Conservation (phyloP, 2,888 invertebrate species). For the Aproaerema taeniolella region DNA sequence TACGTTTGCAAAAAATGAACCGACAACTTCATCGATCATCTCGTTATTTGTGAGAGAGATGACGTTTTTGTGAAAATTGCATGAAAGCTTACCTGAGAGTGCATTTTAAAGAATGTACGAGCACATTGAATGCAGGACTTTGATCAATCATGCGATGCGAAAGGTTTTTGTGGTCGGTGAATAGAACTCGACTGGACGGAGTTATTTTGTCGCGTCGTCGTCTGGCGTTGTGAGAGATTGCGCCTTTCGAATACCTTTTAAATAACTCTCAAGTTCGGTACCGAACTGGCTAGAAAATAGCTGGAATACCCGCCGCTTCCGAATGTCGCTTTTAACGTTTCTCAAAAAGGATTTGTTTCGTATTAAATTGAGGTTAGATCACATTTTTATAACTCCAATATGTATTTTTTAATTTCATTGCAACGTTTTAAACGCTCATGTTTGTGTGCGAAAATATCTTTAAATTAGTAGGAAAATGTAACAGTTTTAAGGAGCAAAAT, state of each 20-base stretch:
- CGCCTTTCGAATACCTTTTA: constrained; percentile 50
- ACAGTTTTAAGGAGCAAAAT: too few relatives aligned
- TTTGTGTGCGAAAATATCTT: too few relatives aligned
- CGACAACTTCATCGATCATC: constrained; percentile 1
- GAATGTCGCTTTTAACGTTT: background rate
- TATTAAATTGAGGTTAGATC: background rate
- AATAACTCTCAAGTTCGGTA: constrained; percentile 45
- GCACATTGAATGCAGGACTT: constrained; percentile 52
- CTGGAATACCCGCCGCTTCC: constrained; percentile 10
- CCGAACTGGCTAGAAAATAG: constrained; percentile 26
- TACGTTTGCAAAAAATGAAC: background rate
- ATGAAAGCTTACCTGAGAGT: constrained; percentile 18
- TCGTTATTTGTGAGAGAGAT: background rate
- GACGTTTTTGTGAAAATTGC: constrained; percentile 3
- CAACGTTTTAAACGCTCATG: too few relatives aligned
- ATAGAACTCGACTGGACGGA: constrained; percentile 51
- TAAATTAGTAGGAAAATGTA: too few relatives aligned
- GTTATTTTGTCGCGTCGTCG: constrained; percentile 62
- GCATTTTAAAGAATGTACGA: constrained; percentile 45
- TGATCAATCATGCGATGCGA: constrained; percentile 70
- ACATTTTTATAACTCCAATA: too few relatives aligned
- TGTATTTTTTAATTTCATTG: too few relatives aligned
- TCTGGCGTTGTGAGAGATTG: constrained; percentile 55
- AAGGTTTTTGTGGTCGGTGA: constrained; percentile 65
- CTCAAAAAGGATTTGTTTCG: constrained; percentile 2